Base-by-base conservation (phyloP, 2,113 vertebrate species). In the Trogon surrucura region DNA sequence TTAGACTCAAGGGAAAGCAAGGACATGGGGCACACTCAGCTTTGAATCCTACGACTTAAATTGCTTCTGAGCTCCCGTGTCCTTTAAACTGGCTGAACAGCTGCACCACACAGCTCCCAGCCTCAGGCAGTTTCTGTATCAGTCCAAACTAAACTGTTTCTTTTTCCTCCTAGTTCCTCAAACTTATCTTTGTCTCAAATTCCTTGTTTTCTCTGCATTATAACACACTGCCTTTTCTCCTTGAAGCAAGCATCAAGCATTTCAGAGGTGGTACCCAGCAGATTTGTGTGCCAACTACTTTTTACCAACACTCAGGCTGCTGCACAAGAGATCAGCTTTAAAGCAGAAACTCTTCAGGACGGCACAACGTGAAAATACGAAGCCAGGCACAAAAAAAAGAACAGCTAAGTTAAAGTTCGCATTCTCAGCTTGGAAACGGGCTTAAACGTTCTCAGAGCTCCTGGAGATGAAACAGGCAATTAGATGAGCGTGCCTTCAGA, bases 301-400 rank as follows among this genome's bases (percentile, higher is more conserved):
- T 85, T 74, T 77, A 80, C 58, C 72, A 70, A 54, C 36, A 58
- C 51, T 69, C 65, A 77, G 87, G 85, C 50, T 85, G 78, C 38
- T 79, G 70, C 87, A 80, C 67, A 66, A 91, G 58, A 82, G 50
- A 73, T 73, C 25, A 91, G 66, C 0, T 82, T 54, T 70, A 88
- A 73, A 82, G 60, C 81, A 87, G 87, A 87, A 94, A 79, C 84
- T 91, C 78, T 91, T 64, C 70, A 82, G 66, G 61, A 57, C 58
- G 87, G 70, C 65, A 81, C 21, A 89, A 41, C 0, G 0, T 44
- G 58, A 89, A 87, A 93, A 81, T 38, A 53, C 1, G 11, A 48
- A 85, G 84, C 70, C 10, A 89, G 47, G 71, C 66, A 95, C 41
- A n/a, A 80, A 80, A 91, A 88, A 53, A 69, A 10, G 64, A 41